phyloP scores from a whole-genome alignment of 64 coral and sea anemone species.

The Acropora tenuis region DNA sequence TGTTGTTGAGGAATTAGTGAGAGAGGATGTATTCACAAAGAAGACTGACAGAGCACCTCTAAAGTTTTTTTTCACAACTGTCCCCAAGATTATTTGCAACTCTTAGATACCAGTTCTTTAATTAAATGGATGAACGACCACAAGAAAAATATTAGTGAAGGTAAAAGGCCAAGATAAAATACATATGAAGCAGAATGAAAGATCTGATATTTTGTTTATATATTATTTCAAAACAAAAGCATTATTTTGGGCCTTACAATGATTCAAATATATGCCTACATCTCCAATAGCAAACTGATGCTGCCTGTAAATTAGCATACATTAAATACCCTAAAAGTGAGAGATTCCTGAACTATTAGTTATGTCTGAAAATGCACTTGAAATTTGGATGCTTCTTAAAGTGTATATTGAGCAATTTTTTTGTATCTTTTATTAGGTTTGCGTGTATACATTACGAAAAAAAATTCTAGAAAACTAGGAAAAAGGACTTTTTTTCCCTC shows the following conservation, averaged over 20 bases:
- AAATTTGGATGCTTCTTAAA: background rate
- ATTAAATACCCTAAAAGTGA: background rate
- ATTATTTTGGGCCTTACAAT: background rate
- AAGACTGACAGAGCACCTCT: background rate
- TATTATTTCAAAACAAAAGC: background rate
- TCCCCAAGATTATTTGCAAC: background rate
- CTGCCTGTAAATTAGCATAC: background rate
- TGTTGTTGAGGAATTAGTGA: background rate
- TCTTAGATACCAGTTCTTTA: background rate
- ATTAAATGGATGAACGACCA: background rate
- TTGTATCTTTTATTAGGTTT: no score
- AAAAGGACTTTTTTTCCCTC: no score
- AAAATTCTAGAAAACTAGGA: no score
- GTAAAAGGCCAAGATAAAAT: background rate
- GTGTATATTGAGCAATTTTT: no score
- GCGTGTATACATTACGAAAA: no score
- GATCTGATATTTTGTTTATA: background rate
- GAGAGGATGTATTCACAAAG: slow-evolving; percentile 6
- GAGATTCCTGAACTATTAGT: background rate
- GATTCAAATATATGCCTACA: no score
- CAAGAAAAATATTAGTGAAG: background rate
- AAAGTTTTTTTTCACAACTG: slow-evolving; percentile 3
- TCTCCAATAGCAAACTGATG: background rate
- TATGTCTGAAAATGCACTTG: background rate
- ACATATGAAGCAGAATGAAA: background rate